Evolutionary conservation across 2,888 invertebrate species (phyloP), one percentile per base, ranked within the genome.

Genomic region (Synergus japonicus): DNA sequence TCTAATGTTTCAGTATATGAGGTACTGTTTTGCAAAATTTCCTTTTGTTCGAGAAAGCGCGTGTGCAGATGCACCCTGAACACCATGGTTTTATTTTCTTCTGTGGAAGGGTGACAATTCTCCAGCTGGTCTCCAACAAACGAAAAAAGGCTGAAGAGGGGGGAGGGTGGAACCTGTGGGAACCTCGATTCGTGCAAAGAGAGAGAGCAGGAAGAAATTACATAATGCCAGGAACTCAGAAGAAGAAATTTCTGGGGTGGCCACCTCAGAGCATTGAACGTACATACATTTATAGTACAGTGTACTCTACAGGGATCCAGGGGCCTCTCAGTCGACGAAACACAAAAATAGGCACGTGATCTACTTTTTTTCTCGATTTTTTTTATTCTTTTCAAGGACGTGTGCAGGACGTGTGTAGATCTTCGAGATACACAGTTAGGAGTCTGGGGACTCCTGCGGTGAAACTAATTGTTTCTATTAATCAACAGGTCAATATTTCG

Each of bases 321-420:
- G 44, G 54, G n/a, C 54, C 15, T 54, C n/a, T n/a, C n/a, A 54
- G 54, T 54, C 76, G 76, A 73, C 79, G 76, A 49, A 65, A 49
- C 67, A 60, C 60, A 77, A 79, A 79, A 79, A 81, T 81, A 65
- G 78, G 82, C 83, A 81, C 83, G 82, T 82, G 83, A 82, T 82
- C 82, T 79, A 80, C 76, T 80, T 81, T 78, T 80, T 80, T 58
- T 65, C 58, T 65, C 63, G 37, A 69, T 76, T 78, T 80, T 79
- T 81, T 60, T 46, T 10, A 46, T 78, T 78, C 78, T 58, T 65
- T 76, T 58, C 43, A 65, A 60, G 60, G 82, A 79, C 78, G 80
- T 79, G 82, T 82, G 80, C 80, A 78, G 78, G 80, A 79, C 83
- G 83, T 81, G 83, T 81, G 83, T 79, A 58, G 76, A 81, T 80